phyloP scores from a whole-genome alignment of 2,888 invertebrate species.

The Mesorhabditis sp. region DNA sequence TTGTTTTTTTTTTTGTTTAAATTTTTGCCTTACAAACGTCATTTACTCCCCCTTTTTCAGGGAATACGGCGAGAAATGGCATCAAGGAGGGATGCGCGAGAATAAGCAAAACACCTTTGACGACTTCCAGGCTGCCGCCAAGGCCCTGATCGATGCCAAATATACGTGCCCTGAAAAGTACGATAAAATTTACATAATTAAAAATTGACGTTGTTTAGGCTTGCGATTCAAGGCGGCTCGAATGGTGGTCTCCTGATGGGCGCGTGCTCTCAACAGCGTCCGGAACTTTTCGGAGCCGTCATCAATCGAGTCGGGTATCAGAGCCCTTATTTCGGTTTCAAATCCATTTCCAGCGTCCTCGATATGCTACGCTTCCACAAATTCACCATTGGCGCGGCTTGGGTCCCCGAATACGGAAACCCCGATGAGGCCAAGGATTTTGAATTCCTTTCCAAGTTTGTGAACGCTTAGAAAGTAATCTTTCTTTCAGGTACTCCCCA shows the following conservation, averaged over 20 bases:
- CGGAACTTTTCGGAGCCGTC: slow-evolving; percentile 86
- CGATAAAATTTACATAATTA: not conserved
- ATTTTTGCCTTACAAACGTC: too few species aligned
- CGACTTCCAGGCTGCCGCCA: slow-evolving; percentile 88
- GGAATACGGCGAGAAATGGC: slow-evolving; percentile 93
- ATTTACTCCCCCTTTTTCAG: slow-evolving; percentile 65
- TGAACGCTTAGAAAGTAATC: not conserved
- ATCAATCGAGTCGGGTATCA: slow-evolving; percentile 86
- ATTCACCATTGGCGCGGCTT: slow-evolving; percentile 94
- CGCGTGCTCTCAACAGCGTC: slow-evolving; percentile 88
- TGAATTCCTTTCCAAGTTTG: slow-evolving; percentile 73
- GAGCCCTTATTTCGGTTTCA: slow-evolving; percentile 48
- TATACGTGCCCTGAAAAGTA: slow-evolving; percentile 73
- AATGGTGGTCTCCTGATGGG: slow-evolving; percentile 95
- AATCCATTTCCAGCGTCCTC: slow-evolving; percentile 71
- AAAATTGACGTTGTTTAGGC: slow-evolving; percentile 52
- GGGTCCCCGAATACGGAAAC: slow-evolving; percentile 92
- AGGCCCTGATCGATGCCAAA: slow-evolving; percentile 77
- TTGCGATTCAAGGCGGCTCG: slow-evolving; percentile 88
- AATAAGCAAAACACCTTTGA: slow-evolving; percentile 96
- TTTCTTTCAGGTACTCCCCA: slow-evolving; percentile 72
- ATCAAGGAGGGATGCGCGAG: slow-evolving; percentile 80
- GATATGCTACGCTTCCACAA: slow-evolving; percentile 97
- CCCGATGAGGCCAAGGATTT: slow-evolving; percentile 81
- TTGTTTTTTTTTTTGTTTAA: not conserved